Conservation (phyloP, 1,140 invertebrate species). For the Holotrichia oblita region DNA sequence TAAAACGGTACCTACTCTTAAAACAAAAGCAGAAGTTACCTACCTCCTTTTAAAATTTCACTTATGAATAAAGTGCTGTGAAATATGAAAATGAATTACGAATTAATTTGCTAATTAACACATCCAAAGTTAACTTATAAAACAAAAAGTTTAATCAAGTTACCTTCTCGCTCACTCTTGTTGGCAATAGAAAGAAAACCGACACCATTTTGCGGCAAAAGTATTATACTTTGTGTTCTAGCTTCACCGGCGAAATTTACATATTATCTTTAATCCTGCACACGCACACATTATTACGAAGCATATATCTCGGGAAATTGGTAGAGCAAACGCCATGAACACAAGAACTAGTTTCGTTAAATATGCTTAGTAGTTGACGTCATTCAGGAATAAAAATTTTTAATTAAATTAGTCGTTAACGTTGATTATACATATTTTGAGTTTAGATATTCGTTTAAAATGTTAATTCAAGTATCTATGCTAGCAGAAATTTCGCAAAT, state of each 20-base stretch:
- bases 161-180: neutral
- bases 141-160: neutral
- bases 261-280: constrained; percentile 16
- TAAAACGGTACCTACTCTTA: too few species aligned
- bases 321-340: neutral
- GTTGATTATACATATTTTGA: neutral
- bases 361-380: neutral
- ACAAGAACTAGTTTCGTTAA: neutral
- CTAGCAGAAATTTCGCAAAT: too few species aligned
- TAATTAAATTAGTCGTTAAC: neutral
- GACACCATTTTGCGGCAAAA: neutral
- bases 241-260: neutral
- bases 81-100: neutral
- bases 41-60: neutral
- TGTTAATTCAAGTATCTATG: too few species aligned
- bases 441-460: too few species aligned
- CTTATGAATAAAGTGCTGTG: neutral
- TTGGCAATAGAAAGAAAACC: neutral
- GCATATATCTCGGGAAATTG: neutral
- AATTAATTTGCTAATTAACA: constrained; percentile 12
- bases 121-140: constrained; percentile 4
- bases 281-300: constrained; percentile 4
- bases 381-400: neutral
- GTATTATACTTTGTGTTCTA: neutral
- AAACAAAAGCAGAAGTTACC: too few species aligned